Evolutionary conservation across 2,888 invertebrate species (phyloP), one percentile per base, ranked within the genome.

Genomic region (Phyto melanocephala): DNA sequence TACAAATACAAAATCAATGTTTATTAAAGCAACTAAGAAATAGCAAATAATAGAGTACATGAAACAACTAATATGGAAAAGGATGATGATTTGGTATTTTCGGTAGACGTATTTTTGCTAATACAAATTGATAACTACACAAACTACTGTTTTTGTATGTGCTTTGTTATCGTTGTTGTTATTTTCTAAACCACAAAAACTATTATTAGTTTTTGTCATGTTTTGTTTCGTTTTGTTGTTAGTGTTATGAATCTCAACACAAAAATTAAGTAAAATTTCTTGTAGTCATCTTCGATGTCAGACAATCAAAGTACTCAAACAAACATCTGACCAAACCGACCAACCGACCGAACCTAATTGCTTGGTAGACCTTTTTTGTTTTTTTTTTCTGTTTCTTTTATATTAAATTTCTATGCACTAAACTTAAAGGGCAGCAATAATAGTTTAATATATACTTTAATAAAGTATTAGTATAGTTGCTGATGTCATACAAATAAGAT

Each of bases 331-430:
- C 28, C 52, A 11, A 33, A 17, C 15, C 24, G 54, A 74, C 47
- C 50, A 68, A 76, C n/a, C 60, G 40, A 76, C n/a, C 60, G 40
- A 58, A 11, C 63, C 78, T 58, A 78, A 78, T 78, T 71, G 63
- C 63, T 78, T 78, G 37, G 54, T 71, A 54, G 54, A 10, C 40
- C 33, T 70, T 52, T 22, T 67, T 50, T 22, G 45, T 17, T 54
- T 52, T 40, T 37, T 22, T 45, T 15, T 24, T 17, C 8, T 13
- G 67, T 17, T 40, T 40, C 42, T 54, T 42, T 65, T 33, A 22
- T 10, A 35, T 50, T 40, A 6, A 40, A 24, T 62, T 63, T 15
- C 20, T 11, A 67, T 28, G 28, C 11, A 7, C 3, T n/a, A 15
- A 20, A 11, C 20, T 3, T 15, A 33, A 13, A 8, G 17, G 11